Conservation (phyloP, 2,797 vertebrate genomes). For the Epinephelus awoara region DNA sequence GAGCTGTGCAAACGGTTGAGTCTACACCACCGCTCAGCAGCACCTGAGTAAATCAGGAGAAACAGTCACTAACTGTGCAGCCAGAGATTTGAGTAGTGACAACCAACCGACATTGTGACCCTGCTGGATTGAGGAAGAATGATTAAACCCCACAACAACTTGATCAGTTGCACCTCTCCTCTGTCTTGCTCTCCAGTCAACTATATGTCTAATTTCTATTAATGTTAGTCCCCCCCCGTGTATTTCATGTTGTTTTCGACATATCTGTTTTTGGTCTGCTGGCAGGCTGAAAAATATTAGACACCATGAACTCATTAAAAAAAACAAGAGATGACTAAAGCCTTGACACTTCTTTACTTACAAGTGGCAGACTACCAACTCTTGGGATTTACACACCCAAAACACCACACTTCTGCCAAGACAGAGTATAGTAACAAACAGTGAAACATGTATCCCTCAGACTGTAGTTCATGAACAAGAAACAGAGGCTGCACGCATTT, state of each 20-base stretch:
- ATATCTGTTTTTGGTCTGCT: not conserved
- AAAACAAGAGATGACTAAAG: not conserved
- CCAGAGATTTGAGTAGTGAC: not conserved
- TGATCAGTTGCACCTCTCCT: not conserved
- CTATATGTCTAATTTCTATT: not conserved
- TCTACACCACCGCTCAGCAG: conserved; percentile 98
- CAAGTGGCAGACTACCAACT: not conserved
- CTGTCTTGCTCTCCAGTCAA: not conserved
- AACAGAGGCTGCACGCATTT: conserved; percentile 8
- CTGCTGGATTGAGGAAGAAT: not conserved
- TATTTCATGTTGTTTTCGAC: not conserved
- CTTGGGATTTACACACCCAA: not conserved
- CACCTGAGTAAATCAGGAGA: conserved; percentile 83
- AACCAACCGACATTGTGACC: not conserved
- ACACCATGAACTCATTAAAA: conserved; percentile 2
- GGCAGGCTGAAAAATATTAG: conserved; percentile 12
- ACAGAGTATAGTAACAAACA: not conserved
- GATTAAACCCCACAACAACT: not conserved
- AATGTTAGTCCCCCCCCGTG: not conserved
- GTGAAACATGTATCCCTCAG: not conserved
- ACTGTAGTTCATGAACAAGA: conserved; percentile 21
- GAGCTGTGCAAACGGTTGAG: conserved; percentile 98
- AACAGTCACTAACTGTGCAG: not conserved
- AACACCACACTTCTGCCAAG: not conserved
- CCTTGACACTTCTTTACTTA: not conserved